Conservation (phyloP, 1,140 invertebrate species). For the Eurosta solidaginis region DNA sequence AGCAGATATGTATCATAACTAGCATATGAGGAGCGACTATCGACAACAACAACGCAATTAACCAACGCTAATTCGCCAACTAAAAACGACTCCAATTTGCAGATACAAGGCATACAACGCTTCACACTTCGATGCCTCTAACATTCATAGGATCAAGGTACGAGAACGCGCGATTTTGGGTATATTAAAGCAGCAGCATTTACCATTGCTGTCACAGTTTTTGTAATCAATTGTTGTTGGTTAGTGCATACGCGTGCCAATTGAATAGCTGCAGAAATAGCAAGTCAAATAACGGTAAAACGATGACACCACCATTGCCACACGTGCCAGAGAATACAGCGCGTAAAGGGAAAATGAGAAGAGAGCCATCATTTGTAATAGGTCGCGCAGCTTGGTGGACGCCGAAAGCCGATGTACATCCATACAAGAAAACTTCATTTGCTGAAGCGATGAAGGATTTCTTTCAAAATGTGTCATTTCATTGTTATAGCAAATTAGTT, state of each 20-base stretch:
- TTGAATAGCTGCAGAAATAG: neutral
- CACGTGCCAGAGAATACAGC: neutral
- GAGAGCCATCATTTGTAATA: constrained; percentile 37
- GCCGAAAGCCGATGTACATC: constrained; percentile 34
- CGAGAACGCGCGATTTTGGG: neutral
- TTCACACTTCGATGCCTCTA: neutral
- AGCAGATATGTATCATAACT: neutral
- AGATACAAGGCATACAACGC: constrained; percentile 1
- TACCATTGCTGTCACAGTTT: neutral
- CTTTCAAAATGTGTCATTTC: constrained; percentile 54
- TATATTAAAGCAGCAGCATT: neutral
- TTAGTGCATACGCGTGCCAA: neutral
- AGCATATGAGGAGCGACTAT: neutral
- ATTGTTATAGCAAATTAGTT: constrained; percentile 58
- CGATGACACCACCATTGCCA: neutral
- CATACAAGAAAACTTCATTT: constrained; percentile 49
- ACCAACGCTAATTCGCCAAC: neutral
- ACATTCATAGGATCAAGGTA: no score
- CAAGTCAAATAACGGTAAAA: neutral
- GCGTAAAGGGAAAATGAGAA: neutral
- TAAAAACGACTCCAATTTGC: neutral
- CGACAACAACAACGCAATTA: constrained; percentile 3
- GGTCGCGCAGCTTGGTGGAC: constrained; percentile 55
- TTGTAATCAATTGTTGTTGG: neutral
- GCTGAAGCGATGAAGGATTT: constrained; percentile 54